Conservation (phyloP, 2,113 vertebrate species). For the Etheostoma spectabile region DNA sequence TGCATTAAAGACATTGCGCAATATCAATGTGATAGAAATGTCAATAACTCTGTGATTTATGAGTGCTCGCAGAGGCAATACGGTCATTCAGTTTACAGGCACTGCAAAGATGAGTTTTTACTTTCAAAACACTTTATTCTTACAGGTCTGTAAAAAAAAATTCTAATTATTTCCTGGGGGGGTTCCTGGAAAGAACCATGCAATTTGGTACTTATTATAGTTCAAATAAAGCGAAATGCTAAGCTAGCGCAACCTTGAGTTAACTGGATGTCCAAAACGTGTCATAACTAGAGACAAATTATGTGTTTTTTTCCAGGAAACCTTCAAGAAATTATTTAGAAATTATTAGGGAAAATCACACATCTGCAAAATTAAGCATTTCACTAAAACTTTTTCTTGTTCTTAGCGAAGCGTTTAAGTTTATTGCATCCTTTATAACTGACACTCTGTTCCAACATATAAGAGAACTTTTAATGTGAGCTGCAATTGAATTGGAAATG, state of each 20-base stretch:
- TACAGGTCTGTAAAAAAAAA: not conserved
- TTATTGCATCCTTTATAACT: slow-evolving; percentile 45
- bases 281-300: not conserved
- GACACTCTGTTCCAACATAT: not conserved
- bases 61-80: slow-evolving; percentile 56
- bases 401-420: slow-evolving; percentile 9
- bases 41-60: slow-evolving; percentile 24
- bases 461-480: slow-evolving; percentile 14
- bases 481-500: slow-evolving; percentile 37
- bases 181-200: slow-evolving; percentile 6
- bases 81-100: slow-evolving; percentile 66
- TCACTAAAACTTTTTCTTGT: not conserved
- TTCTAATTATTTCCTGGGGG: not conserved
- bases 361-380: slow-evolving; percentile 33
- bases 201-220: not conserved
- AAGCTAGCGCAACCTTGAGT: not conserved
- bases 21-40: slow-evolving; percentile 44
- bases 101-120: slow-evolving; percentile 57
- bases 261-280: not conserved
- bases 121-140: slow-evolving; percentile 33
- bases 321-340: not conserved
- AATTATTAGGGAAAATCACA: not conserved
- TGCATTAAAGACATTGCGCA: slow-evolving; percentile 59
- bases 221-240: not conserved
- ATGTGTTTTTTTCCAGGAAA: not conserved